phyloP scores from a whole-genome alignment of 2,888 invertebrate genomes.

The Hartigia nigra region DNA sequence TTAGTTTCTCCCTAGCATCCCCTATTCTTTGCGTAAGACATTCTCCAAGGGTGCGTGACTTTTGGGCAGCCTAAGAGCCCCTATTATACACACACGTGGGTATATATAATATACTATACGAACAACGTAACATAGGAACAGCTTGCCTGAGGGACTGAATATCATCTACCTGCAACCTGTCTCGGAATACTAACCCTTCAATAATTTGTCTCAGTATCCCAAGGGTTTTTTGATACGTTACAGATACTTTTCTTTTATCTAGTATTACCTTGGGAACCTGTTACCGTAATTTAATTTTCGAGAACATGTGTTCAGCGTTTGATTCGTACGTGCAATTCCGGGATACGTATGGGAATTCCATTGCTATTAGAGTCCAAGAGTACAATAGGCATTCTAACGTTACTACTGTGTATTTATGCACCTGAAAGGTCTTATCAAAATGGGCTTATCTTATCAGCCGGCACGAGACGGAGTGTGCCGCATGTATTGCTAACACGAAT shows the following conservation, averaged over 20 bases:
- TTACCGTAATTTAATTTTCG: neutral
- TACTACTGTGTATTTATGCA: slow-evolving; percentile 11
- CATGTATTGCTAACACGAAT: slow-evolving; percentile 15
- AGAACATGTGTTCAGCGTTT: neutral
- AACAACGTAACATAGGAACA: neutral
- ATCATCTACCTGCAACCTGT: slow-evolving; percentile 19
- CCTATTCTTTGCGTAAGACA: neutral
- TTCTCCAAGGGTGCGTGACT: slow-evolving; percentile 19
- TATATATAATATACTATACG: neutral
- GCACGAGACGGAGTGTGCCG: slow-evolving; percentile 28
- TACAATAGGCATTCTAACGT: neutral
- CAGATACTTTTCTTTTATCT: neutral
- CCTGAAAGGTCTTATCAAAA: slow-evolving; percentile 29
- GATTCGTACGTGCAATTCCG: neutral
- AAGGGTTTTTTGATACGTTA: neutral
- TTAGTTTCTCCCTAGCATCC: neutral
- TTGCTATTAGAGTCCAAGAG: neutral
- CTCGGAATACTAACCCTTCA: slow-evolving; percentile 2
- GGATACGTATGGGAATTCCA: neutral
- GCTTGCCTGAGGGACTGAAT: neutral
- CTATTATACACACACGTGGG: slow-evolving; percentile 9
- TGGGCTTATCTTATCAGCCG: slow-evolving; percentile 31
- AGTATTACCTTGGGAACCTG: neutral
- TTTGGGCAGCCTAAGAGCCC: slow-evolving; percentile 15
- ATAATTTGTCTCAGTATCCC: neutral